Evolutionary conservation across 2,888 invertebrate species (phyloP), one percentile per base, ranked within the genome.

Genomic region (Archips xylosteana): DNA sequence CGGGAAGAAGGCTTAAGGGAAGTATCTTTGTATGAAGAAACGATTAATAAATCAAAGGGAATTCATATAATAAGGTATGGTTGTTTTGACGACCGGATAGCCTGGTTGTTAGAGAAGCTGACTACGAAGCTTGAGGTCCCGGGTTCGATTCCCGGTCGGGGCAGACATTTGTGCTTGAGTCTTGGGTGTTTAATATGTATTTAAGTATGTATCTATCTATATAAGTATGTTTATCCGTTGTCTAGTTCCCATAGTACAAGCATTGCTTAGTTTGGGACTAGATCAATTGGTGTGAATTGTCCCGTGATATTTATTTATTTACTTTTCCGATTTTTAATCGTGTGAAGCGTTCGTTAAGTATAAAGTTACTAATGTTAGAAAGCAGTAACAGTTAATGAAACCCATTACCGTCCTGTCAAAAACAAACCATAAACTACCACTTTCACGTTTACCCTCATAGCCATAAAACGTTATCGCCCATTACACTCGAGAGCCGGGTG

Each of bases 391-490:
- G 36, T 36, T 39, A 42, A 32, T 42, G n/a, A 36, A 42, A 54
- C 54, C 51, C 51, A 61, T 65, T 66, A 66, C 45, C 9, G 54
- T 49, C 49, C 13, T 64, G 59, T 69, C 73, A 59, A 69, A 36
- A 65, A n/a, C 51, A 34, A 47, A 42, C 15, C 67, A 45, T 68
- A 68, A 73, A 68, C 68, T 36, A 23, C 42, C 67, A 72, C 72
- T 72, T 72, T 68, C 68, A 49, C 72, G 32, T 73, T 42, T 42
- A 63, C 68, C 63, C 68, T 62, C 63, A 72, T 72, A 57, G 59
- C 57, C 39, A 51, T 59, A 64, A 73, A 64, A 36, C 13, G 36
- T 71, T 61, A 66, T 66, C 54, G 71, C 51, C 42, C 36, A 49
- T 54, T 45, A 54, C 61, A 45, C 49, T 51, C 57, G 12, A 36